Conservation (phyloP, 2,113 vertebrate genomes). For the Columbina picui region DNA sequence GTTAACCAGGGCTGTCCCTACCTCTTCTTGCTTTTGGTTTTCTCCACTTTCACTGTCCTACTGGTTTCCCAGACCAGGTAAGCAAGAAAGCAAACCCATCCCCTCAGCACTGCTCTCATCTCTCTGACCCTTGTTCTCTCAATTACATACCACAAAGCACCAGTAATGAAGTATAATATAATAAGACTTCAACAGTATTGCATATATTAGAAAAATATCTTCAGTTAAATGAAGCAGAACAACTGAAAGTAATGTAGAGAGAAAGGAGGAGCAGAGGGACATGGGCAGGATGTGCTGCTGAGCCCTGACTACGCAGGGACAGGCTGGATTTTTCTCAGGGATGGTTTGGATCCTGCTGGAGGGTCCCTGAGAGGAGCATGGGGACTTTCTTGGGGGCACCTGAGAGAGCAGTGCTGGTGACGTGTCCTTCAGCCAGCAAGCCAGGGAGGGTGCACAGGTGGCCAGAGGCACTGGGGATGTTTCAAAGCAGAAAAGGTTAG, state of each 20-base stretch:
- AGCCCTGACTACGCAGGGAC: not conserved
- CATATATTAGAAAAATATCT: not conserved
- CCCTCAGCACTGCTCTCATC: not conserved
- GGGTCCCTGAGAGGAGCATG: not conserved
- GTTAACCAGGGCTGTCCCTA: not conserved
- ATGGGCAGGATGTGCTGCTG: not conserved
- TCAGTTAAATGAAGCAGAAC: not conserved
- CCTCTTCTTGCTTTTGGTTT: not conserved
- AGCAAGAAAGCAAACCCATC: not conserved
- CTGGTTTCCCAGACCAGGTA: not conserved
- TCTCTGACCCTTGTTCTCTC: not conserved
- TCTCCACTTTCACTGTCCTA: not conserved
- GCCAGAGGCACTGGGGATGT: not conserved
- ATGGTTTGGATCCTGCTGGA: not conserved
- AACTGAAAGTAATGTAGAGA: not conserved
- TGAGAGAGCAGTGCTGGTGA: not conserved
- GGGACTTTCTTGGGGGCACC: not conserved
- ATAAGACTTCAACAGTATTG: not conserved
- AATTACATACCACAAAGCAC: not conserved
- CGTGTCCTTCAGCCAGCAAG: not conserved
- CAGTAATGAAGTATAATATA: not conserved
- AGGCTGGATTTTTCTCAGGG: not conserved
- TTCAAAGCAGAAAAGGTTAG: not conserved
- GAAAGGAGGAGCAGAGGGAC: not conserved
- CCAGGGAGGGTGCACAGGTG: rapidly evolving